Conservation (phyloP, 2,113 vertebrate genomes). For the Lamprologus sp. region DNA sequence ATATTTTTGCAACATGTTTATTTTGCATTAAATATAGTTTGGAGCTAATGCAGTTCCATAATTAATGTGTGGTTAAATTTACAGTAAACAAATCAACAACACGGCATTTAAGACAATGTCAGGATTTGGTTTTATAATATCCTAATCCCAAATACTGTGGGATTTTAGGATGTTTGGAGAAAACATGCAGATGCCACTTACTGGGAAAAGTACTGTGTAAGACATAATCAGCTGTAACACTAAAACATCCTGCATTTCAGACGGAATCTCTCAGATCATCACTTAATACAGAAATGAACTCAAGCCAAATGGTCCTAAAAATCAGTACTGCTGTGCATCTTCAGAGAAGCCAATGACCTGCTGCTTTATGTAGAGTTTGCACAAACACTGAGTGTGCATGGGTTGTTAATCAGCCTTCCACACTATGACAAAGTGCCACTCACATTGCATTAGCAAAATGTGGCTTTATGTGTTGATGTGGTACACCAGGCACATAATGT, state of each 20-base stretch:
- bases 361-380: neutral
- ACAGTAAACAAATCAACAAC: neutral
- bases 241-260: neutral
- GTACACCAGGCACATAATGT: neutral
- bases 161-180: neutral
- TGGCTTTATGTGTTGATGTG: neutral
- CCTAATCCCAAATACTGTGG: neutral
- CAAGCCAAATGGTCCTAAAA: neutral
- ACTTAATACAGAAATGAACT: neutral
- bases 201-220: neutral
- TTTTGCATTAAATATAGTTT: neutral
- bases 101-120: neutral
- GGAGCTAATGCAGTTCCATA: neutral
- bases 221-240: neutral
- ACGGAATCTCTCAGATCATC: neutral
- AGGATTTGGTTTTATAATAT: neutral
- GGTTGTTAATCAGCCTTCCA: neutral
- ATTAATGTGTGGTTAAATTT: neutral
- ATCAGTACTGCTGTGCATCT: neutral
- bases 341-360: neutral
- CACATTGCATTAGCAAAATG: conserved; percentile 1
- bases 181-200: neutral
- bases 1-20: neutral
- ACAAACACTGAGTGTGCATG: neutral
- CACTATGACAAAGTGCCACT: neutral